Base-by-base conservation (phyloP, 53 echinoderm and acorn worm species). In the Echinarachnius parma region DNA sequence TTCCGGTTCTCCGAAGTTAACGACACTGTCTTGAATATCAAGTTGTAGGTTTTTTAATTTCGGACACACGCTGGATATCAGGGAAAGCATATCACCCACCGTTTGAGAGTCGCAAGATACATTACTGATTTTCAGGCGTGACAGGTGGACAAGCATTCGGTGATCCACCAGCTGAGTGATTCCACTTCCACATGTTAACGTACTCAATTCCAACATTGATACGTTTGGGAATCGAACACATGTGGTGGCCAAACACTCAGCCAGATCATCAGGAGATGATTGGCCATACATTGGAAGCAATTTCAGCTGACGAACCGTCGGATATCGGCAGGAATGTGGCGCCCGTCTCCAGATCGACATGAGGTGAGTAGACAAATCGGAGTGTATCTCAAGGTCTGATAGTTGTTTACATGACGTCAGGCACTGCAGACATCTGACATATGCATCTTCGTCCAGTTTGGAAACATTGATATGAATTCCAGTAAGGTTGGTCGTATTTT, bases 151-250 rank as follows among this genome's bases (percentile, higher is more conserved):
- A n/a, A 3, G 14, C 52, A 7, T 29, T 4, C 9, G 14, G 21
- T 22, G 24, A 21, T 21, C 39, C 20, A 2, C 24, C 10, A 10
- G 2, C 21, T 61, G 19, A 14, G 39, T 24, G n/a, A n/a, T n/a
- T 15, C 33, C 5, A 8, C 9, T 60, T 20, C 34, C 60, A 3
- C 23, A 13, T 39, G 24, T n/a, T 37, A 14, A 35, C 25, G n/a
- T 13, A 13, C 22, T 62, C 62, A 37, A 62, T 62, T 37, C 21
- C 25, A 13, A 62, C 14, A 14, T 65, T 42, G 14, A 27, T 26
- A 65, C 47, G 39, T 65, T 65, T 1, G 46, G 65, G 30, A 65
- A 65, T 28, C 65, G 65, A 65, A 28, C 27, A 47, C 65, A 14
- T 45, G 46, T 16, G 46, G 29, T 45, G 15, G 46, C 16, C 22